phyloP scores from a whole-genome alignment of 2,888 invertebrate genomes.

The Ectobius pallidus region DNA sequence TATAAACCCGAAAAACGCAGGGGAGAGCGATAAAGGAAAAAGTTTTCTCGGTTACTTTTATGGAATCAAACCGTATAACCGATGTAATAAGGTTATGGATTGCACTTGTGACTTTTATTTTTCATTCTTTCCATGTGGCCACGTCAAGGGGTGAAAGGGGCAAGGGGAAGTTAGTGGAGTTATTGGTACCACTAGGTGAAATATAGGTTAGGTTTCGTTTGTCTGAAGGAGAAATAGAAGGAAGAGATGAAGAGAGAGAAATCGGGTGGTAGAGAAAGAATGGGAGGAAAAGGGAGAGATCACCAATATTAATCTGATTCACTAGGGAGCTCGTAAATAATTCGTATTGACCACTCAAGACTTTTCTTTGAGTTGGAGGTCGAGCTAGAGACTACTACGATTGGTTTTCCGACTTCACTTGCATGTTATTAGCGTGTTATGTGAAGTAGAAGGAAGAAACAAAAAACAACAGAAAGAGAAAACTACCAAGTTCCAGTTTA shows the following conservation, averaged over 20 bases:
- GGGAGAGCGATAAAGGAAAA: too few species aligned
- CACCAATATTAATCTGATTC: slow-evolving; percentile 5
- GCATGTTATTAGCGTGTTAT: too few species aligned
- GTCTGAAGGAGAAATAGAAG: too few species aligned
- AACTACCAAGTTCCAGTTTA: too few species aligned
- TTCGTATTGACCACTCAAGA: neutral
- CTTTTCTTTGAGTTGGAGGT: neutral
- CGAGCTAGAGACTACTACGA: too few species aligned
- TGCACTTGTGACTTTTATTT: slow-evolving; percentile 28
- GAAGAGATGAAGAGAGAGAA: too few species aligned
- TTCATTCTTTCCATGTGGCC: slow-evolving; percentile 29
- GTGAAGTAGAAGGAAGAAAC: too few species aligned
- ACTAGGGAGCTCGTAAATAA: neutral
- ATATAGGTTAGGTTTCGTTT: neutral
- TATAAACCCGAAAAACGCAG: slow-evolving; percentile 7
- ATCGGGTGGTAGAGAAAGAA: too few species aligned
- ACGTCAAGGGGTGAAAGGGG: too few species aligned
- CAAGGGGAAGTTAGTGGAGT: neutral
- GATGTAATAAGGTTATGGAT: slow-evolving; percentile 31
- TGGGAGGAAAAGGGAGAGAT: too few species aligned
- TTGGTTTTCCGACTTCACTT: too few species aligned
- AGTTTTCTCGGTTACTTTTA: slow-evolving; percentile 7
- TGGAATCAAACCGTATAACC: slow-evolving; percentile 27
- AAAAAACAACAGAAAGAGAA: too few species aligned
- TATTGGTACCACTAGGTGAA: slow-evolving; percentile 1